A percentile compares a stretch with the other conserved stretches of the same genome.
Conservation (phyloP, 2,888 invertebrate species). For the Entomobrya proxima region DNA sequence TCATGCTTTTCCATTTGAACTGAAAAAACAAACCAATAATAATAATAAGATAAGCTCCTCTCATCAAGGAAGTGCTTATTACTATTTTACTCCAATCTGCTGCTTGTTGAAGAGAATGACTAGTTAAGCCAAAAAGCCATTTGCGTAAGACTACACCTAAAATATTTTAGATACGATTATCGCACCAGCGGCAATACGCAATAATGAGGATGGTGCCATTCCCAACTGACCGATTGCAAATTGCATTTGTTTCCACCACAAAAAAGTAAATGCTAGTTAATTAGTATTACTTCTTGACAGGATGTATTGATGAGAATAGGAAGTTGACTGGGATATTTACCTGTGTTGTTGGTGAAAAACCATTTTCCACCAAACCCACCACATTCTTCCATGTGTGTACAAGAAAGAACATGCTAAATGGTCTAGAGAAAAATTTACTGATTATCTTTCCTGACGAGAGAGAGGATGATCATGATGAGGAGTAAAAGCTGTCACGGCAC, state of each 20-base stretch:
- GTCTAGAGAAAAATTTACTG: slow-evolving; percentile 8
- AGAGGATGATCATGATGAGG: slow-evolving; percentile 15
- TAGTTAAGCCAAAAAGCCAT: background rate
- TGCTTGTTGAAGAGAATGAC: too few species aligned
- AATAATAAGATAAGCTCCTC: too few species aligned
- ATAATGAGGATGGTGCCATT: background rate
- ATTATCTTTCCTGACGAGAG: background rate
- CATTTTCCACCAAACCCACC: background rate
- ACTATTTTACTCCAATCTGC: too few species aligned
- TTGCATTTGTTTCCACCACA: background rate
- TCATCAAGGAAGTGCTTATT: slow-evolving; percentile 10
- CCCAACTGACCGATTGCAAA: background rate
- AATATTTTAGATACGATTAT: slow-evolving; percentile 3
- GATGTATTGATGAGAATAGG: slow-evolving; percentile 39
- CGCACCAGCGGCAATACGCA: background rate
- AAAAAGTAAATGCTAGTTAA: background rate
- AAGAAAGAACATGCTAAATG: background rate
- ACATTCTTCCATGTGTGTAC: background rate
- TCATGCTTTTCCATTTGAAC: background rate
- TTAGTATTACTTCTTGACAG: slow-evolving; percentile 31
- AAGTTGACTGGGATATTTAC: slow-evolving; percentile 4
- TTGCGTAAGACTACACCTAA: slow-evolving; percentile 17
- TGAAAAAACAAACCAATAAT: slow-evolving; percentile 12
- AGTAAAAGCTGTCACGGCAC: slow-evolving; percentile 14
- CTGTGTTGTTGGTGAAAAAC: slow-evolving; percentile 6